phyloP scores from a whole-genome alignment of 1,140 invertebrate genomes.

The Zaprionus davidi region DNA sequence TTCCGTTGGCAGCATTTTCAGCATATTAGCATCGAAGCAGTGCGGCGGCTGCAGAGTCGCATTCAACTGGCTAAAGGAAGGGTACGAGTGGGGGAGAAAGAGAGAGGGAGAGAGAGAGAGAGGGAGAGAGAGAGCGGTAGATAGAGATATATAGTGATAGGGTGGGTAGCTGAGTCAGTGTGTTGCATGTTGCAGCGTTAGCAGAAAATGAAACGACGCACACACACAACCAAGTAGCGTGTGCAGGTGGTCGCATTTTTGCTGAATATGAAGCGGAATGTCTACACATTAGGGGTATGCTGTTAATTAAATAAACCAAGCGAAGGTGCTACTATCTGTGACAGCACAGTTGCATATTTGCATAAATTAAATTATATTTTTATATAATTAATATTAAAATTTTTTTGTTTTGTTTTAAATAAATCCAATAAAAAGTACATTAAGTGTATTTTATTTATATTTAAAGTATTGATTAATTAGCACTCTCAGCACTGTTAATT shows the following conservation, averaged over 20 bases:
- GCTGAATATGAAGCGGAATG: slow-evolving; percentile 1
- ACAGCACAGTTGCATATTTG: not conserved
- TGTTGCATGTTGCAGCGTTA: slow-evolving; percentile 11
- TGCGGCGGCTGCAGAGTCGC: slow-evolving; percentile 75
- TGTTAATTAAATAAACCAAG: slow-evolving; percentile 3
- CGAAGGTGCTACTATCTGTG: not conserved
- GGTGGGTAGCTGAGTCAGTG: not conserved
- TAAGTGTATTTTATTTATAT: not conserved
- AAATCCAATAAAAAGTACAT: no score
- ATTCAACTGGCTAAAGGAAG: slow-evolving; percentile 70
- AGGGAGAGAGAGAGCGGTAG: not conserved
- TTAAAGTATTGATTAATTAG: not conserved
- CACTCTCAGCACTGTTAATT: no score
- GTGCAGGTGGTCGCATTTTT: slow-evolving; percentile 6
- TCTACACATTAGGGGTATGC: not conserved
- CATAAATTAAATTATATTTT: not conserved
- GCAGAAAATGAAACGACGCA: slow-evolving; percentile 13
- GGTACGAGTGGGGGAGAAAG: not conserved
- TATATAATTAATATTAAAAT: not conserved
- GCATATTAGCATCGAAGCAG: slow-evolving; percentile 80
- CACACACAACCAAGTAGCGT: not conserved
- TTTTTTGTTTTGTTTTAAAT: not conserved
- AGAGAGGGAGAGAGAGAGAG: no score
- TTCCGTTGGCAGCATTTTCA: slow-evolving; percentile 82
- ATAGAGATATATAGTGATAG: not conserved